Evolutionary conservation across 2,888 invertebrate genomes (phyloP).

Genomic region (Boloria euphrosyne): DNA sequence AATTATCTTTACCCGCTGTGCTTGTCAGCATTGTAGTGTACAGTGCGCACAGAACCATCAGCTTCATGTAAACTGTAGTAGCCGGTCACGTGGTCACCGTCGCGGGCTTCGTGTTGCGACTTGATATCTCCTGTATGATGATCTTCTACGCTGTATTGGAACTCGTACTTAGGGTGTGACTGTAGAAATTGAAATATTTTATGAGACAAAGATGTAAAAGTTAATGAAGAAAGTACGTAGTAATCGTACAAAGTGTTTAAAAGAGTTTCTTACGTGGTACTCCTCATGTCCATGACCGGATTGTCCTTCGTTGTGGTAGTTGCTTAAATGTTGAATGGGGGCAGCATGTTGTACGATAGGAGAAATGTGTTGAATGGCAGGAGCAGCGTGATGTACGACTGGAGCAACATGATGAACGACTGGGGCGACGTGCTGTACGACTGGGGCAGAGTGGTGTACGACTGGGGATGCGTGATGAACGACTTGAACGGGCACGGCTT

Average conservation of each 20-base stretch:
- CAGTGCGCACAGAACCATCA: slow-evolving; percentile 80
- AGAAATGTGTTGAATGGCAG: slow-evolving; percentile 27
- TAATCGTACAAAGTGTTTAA: no score
- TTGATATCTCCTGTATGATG: slow-evolving; percentile 82
- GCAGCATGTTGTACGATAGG: slow-evolving; percentile 38
- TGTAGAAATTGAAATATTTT: slow-evolving; percentile 38
- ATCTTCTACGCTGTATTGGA: slow-evolving; percentile 78
- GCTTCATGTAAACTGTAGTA: slow-evolving; percentile 81
- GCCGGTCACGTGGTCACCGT: slow-evolving; percentile 78
- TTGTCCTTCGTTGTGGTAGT: slow-evolving; percentile 43
- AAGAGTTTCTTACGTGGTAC: slow-evolving; percentile 53
- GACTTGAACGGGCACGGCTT: slow-evolving; percentile 44
- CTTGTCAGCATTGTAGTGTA: slow-evolving; percentile 83
- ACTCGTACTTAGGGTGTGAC: slow-evolving; percentile 79
- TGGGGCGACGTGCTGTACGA: slow-evolving; percentile 48
- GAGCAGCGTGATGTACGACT: slow-evolving; percentile 29
- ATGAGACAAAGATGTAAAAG: neutral
- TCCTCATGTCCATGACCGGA: slow-evolving; percentile 50
- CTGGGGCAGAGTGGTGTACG: slow-evolving; percentile 48
- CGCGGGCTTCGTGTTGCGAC: slow-evolving; percentile 76
- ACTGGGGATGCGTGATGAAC: slow-evolving; percentile 44
- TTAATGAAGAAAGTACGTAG: neutral
- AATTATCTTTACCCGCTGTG: slow-evolving; percentile 74
- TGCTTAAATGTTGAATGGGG: slow-evolving; percentile 29
- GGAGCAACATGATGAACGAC: slow-evolving; percentile 32